Conservation (phyloP, 2,797 vertebrate species). For the Chiloscyllium punctatum region DNA sequence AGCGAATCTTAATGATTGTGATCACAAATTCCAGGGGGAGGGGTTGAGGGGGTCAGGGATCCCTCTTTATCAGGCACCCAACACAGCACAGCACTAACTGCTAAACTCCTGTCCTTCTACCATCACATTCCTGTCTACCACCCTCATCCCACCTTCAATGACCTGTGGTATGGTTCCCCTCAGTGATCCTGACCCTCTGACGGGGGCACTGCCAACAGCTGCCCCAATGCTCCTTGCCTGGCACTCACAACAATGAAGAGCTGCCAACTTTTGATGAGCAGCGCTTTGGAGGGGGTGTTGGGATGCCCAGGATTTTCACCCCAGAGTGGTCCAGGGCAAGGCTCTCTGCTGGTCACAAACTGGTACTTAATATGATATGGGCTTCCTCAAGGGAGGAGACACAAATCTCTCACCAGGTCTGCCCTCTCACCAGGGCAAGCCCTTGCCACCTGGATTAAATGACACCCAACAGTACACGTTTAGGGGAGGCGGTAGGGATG, state of each 20-base stretch:
- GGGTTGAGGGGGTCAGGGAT: no score
- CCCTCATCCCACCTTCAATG: background rate
- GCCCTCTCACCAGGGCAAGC: background rate
- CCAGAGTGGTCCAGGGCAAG: background rate
- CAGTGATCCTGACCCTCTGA: background rate
- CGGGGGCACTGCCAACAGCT: no score
- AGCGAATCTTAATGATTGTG: no score
- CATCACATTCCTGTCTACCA: background rate
- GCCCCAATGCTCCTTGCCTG: no score
- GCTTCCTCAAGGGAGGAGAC: background rate
- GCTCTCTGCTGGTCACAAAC: background rate
- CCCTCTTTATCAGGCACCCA: no score
- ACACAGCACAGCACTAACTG: no score
- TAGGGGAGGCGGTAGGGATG: no score
- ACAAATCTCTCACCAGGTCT: no score
- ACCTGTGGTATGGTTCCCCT: background rate
- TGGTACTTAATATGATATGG: background rate
- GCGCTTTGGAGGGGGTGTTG: no score
- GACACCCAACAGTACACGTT: background rate
- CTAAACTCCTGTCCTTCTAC: no score
- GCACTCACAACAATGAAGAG: background rate
- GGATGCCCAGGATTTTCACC: background rate
- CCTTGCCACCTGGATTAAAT: background rate
- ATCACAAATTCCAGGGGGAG: no score
- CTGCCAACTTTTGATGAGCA: background rate